Evolutionary conservation across 1,140 invertebrate species (phyloP).

Genomic region (Leucophenga varia): DNA sequence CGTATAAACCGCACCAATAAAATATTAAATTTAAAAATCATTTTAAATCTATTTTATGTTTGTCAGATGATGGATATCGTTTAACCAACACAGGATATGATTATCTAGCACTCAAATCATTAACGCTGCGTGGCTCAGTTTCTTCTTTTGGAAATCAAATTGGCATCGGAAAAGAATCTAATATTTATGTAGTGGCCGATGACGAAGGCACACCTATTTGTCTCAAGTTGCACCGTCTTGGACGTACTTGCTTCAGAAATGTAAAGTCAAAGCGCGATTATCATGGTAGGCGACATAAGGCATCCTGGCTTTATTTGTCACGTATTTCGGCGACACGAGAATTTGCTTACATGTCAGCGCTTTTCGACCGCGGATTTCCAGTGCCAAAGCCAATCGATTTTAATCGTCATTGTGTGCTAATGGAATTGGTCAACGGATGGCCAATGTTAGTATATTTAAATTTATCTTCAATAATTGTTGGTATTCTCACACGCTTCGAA

Average conservation of each 20-base stretch:
- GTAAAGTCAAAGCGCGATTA: conserved; percentile 97
- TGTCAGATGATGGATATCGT: conserved; percentile 91
- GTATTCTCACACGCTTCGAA: too few relatives aligned
- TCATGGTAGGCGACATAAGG: conserved; percentile 83
- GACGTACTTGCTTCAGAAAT: conserved; percentile 95
- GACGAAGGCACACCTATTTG: conserved; percentile 74
- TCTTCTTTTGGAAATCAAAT: conserved; percentile 96
- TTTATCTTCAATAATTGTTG: too few relatives aligned
- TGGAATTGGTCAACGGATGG: conserved; percentile 85
- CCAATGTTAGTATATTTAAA: conserved; percentile 64
- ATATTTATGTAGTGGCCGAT: conserved; percentile 86
- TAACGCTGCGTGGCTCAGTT: conserved; percentile 77
- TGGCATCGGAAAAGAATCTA: conserved; percentile 97
- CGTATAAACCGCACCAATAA: neutral
- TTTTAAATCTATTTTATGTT: conserved; percentile 13
- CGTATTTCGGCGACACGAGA: conserved; percentile 96
- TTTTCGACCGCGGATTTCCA: conserved; percentile 88
- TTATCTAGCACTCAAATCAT: conserved; percentile 89
- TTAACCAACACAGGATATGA: conserved; percentile 97
- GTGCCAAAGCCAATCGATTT: conserved; percentile 94
- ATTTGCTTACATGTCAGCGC: conserved; percentile 96
- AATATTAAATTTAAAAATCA: too few relatives aligned
- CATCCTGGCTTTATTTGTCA: conserved; percentile 97
- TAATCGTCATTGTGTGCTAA: conserved; percentile 95
- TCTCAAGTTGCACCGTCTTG: conserved; percentile 92